A percentile compares a stretch with the other conserved stretches of the same genome.
Conservation (phyloP, 2,113 vertebrate genomes). For the Tupaia tana region DNA sequence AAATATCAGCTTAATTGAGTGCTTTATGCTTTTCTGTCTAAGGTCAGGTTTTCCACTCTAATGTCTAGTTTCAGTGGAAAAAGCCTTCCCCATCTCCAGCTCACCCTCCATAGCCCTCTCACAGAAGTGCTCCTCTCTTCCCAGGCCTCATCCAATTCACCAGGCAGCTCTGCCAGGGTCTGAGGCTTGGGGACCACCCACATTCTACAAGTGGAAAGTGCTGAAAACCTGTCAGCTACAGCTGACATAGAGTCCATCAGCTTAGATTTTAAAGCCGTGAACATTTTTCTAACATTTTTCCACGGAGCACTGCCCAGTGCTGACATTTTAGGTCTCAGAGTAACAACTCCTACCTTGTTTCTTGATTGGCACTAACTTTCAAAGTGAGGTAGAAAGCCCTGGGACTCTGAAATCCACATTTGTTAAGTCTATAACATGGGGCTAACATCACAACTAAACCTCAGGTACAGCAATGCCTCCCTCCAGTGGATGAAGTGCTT, state of each 20-base stretch:
- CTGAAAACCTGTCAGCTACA: constrained; percentile 67
- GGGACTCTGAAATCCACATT: neutral
- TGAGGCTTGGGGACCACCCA: constrained; percentile 72
- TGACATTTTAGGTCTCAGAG: neutral
- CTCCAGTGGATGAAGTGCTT: constrained; percentile 25
- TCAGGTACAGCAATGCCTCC: neutral
- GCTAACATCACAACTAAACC: neutral
- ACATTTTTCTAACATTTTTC: neutral
- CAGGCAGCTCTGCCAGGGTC: neutral
- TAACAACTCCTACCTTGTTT: neutral
- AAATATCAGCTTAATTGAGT: neutral
- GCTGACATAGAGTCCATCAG: neutral
- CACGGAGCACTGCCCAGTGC: neutral
- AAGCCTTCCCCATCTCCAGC: neutral
- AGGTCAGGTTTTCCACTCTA: neutral
- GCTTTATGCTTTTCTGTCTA: neutral
- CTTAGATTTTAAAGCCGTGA: neutral
- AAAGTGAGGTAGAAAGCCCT: neutral
- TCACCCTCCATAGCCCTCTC: neutral
- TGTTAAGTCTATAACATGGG: constrained; percentile 42
- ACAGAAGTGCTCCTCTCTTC: neutral
- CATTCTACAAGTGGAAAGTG: constrained; percentile 23
- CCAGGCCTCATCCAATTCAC: neutral
- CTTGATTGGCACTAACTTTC: neutral
- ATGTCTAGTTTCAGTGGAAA: neutral